A percentile compares a stretch with the other conserved stretches of the same genome.
Evolutionary conservation across 2,888 invertebrate genomes (phyloP).

Genomic region (Coremacera marginata): DNA sequence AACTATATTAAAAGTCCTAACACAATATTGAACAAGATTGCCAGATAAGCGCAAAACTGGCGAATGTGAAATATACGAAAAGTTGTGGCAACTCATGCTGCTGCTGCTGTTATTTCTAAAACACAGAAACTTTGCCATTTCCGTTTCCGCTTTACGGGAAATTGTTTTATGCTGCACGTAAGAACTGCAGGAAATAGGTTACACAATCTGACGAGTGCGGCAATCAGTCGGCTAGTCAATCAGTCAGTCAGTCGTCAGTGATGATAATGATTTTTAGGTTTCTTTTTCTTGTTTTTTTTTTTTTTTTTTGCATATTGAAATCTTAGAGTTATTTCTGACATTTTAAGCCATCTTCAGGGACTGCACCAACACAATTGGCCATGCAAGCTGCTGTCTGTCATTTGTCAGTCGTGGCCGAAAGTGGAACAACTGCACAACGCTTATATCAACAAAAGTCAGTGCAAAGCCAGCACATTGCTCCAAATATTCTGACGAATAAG

Average conservation of each 20-base stretch:
- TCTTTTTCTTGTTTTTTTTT: background rate
- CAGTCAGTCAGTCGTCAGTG: background rate
- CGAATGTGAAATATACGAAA: background rate
- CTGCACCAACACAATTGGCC: background rate
- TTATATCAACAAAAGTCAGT: background rate
- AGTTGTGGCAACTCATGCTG: background rate
- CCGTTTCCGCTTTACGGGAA: background rate
- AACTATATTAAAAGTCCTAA: background rate
- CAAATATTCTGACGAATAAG: background rate
- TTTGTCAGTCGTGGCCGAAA: background rate
- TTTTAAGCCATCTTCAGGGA: background rate
- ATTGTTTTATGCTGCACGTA: background rate
- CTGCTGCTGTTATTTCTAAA: background rate
- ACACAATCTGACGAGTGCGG: background rate
- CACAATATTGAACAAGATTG: background rate
- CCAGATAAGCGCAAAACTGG: background rate
- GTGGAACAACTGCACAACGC: background rate
- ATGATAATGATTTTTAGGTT: background rate
- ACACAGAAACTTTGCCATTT: background rate
- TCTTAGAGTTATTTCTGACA: background rate
- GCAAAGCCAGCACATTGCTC: background rate
- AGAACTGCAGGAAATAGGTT: constrained; percentile 1
- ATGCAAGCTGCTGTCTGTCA: background rate
- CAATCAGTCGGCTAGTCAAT: background rate
- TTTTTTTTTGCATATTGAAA: constrained; percentile 10